Evolutionary conservation across 2,113 vertebrate genomes (phyloP), one percentile per base, ranked within the genome.

Genomic region (Brachypteracias leptosomus): DNA sequence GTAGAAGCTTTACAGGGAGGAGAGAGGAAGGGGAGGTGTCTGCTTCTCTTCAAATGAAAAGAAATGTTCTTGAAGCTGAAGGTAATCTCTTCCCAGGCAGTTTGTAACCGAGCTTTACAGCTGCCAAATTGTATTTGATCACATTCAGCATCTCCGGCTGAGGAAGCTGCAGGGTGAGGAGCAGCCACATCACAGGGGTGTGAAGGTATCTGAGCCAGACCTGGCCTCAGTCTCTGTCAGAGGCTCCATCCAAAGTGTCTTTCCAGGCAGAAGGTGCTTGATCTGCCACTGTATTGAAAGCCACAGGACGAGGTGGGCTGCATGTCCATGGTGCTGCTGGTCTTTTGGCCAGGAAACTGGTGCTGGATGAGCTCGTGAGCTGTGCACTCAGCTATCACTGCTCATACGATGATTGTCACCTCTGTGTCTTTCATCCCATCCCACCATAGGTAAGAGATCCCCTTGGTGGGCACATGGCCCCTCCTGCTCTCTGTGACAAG

Each of bases 41-140:
- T 47, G 58, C 74, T 76, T 90, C 90, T 90, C 62, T 76, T 73
- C 75, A 42, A 24, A 62, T 66, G 72, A 54, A 57, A 68, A 52
- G 47, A 72, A 85, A 22, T 66, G 75, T 83, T 95, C 71, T 65
- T 73, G 85, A 88, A 88, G 59, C 49, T 2, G 14, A 75, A 94
- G 78, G 71, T 40, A 90, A 93, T 76, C 84, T 73, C 85, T 73
- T 85, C 36, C 85, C 78, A 88, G 94, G 85, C 70, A 8, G 91
- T 85, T 79, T 88, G 96, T 82, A 94, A 94, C 33, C 0, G 78
- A 96, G 94, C 88, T 90, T 66, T 75, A 76, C 88, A 91, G 94
- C 96, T 93, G 96, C 94, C 95, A 96, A 62, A 1, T 3, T 80
- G 62, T 49, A 85, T 94, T 35, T 85, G 85, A 20, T 90, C 85